Conservation (phyloP, 2,113 vertebrate species). For the Passer montanus region DNA sequence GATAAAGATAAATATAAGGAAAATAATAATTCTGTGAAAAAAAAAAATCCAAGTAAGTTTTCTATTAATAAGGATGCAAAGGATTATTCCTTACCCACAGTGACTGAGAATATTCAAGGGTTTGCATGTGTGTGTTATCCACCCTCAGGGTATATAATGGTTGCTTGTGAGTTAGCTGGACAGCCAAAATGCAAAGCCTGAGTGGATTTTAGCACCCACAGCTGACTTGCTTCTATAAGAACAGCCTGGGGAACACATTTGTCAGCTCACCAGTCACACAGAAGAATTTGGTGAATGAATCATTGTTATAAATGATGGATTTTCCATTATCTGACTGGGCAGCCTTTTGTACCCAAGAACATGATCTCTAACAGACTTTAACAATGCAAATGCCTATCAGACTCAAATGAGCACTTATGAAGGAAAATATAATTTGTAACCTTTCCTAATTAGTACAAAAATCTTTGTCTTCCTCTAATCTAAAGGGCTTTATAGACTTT, state of each 20-base stretch:
- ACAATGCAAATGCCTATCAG: background rate
- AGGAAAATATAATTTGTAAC: constrained; percentile 18
- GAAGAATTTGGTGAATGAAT: constrained; percentile 10
- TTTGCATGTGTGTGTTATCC: background rate
- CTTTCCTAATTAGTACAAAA: background rate
- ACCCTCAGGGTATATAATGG: background rate
- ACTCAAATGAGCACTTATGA: background rate
- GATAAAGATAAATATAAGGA: background rate
- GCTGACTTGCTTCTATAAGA: background rate
- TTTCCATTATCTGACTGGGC: constrained; percentile 11
- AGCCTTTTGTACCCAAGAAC: background rate
- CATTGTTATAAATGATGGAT: background rate
- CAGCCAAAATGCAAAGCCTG: background rate
- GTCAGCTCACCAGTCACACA: constrained; percentile 29
- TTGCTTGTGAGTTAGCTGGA: background rate
- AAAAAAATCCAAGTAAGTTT: background rate
- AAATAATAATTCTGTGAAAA: background rate
- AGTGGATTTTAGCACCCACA: background rate
- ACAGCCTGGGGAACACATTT: constrained; percentile 22
- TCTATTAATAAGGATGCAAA: background rate
- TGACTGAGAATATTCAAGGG: background rate
- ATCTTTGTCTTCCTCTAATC: constrained; percentile 31
- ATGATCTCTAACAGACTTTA: constrained; percentile 11
- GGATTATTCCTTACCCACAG: background rate
- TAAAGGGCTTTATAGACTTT: constrained; percentile 12